These are phyloP conservation scores for Pseudanteris insignis DNA, from an alignment of 2,888 invertebrate species.

Conservation along the genomic window DNA sequence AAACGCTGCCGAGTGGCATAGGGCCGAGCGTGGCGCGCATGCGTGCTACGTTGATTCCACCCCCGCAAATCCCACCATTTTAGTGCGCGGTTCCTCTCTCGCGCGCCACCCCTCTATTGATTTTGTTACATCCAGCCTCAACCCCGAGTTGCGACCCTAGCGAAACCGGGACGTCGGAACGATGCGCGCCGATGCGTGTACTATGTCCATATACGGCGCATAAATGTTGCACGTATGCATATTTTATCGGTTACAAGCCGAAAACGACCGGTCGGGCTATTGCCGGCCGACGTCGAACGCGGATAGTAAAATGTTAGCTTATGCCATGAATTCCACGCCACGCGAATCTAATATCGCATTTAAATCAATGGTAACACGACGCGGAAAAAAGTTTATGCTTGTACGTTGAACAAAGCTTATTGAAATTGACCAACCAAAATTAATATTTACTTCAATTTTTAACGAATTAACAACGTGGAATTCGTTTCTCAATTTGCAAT, in stretches of 20 bases:
- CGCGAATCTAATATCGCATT: too few relatives aligned
- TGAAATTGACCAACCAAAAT: too few relatives aligned
- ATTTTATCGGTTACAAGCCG: conserved; percentile 42
- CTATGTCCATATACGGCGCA: conserved; percentile 43
- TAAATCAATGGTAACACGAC: too few relatives aligned
- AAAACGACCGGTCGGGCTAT: conserved; percentile 27
- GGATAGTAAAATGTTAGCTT: too few relatives aligned
- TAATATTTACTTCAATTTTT: too few relatives aligned
- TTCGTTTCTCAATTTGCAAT: too few relatives aligned
- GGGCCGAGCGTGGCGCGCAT: conserved; percentile 52
- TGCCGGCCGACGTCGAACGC: conserved; percentile 20
- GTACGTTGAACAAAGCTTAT: too few relatives aligned
- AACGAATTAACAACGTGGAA: too few relatives aligned
- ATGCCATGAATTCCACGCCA: too few relatives aligned
- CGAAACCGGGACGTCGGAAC: conserved; percentile 50
- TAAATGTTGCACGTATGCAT: conserved; percentile 46
- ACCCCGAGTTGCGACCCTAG: conserved; percentile 56
- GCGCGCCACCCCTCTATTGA: conserved; percentile 67
- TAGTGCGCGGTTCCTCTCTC: conserved; percentile 58
- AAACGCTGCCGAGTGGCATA: conserved; percentile 64
- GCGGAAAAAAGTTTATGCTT: too few relatives aligned
- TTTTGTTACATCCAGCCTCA: conserved; percentile 66
- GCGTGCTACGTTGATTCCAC: conserved; percentile 49
- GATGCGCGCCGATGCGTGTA: conserved; percentile 59
- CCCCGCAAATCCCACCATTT: conserved; percentile 49